Conservation (phyloP, 2,797 vertebrate species). For the Hirundo rustica region DNA sequence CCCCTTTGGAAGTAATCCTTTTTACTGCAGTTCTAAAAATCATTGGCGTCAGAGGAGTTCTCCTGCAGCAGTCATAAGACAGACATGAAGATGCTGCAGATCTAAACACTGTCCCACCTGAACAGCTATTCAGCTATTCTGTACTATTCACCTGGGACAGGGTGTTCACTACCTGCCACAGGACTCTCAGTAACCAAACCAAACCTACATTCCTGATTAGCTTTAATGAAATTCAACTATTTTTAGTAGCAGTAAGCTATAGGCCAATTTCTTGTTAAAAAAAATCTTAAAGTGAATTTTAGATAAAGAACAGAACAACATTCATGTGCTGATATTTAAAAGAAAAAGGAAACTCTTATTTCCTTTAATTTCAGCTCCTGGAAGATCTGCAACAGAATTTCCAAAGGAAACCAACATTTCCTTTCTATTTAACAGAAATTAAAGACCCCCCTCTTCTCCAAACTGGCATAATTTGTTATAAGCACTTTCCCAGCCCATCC, state of each 20-base stretch:
- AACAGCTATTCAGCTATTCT: neutral
- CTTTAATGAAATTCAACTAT: neutral
- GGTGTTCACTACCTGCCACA: neutral
- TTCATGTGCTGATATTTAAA: neutral
- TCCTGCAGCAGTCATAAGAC: neutral
- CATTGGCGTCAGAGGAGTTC: neutral
- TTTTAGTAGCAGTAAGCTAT: neutral
- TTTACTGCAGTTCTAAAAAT: neutral
- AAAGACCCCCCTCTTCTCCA: neutral
- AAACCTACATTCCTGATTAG: neutral
- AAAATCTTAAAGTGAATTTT: neutral
- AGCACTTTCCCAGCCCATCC: neutral
- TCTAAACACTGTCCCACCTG: neutral
- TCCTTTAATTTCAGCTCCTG: neutral
- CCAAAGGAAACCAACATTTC: conserved; percentile 11
- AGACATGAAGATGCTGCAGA: neutral
- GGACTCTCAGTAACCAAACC: neutral
- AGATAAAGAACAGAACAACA: neutral
- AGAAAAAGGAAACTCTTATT: neutral
- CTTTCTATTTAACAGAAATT: neutral
- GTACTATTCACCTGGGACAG: neutral
- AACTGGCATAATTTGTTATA: neutral
- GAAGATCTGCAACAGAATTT: neutral
- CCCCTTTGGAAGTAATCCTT: neutral
- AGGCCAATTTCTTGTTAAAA: neutral